Percentiles rank a stretch among this genome's conserved stretches.
Evolutionary conservation across 30 jellyfish, hydroid and myxozoan genomes (phyloP).

Genomic region (Aurelia aurita complex sp. Pacific): DNA sequence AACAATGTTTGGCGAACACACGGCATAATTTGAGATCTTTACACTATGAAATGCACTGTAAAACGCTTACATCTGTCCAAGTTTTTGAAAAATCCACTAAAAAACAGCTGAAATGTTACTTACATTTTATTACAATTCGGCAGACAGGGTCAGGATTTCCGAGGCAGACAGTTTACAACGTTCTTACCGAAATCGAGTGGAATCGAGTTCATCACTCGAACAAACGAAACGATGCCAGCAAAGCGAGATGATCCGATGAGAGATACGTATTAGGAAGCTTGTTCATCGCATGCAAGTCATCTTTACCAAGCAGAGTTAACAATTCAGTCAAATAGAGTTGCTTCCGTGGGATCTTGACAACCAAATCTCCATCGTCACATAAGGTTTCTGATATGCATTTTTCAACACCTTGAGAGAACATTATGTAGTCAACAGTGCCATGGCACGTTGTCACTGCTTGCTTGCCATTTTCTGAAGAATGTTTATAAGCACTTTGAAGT

Average conservation of each 20-base stretch:
- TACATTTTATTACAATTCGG: too few species aligned
- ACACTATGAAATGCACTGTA: too few species aligned
- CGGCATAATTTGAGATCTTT: too few species aligned
- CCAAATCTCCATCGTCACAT: constrained; percentile 8
- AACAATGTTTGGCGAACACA: too few species aligned
- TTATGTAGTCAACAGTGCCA: constrained; percentile 91
- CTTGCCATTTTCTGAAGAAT: constrained; percentile 44
- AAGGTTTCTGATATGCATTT: not conserved
- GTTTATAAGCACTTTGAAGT: constrained; percentile 76
- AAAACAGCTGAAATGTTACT: too few species aligned
- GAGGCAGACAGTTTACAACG: too few species aligned
- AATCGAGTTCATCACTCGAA: too few species aligned
- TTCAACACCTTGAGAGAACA: constrained; percentile 63
- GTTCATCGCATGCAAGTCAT: constrained; percentile 58
- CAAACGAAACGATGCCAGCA: constrained; percentile 69
- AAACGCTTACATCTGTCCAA: too few species aligned
- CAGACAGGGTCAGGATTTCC: too few species aligned
- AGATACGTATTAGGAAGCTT: constrained; percentile 69
- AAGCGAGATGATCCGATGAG: constrained; percentile 93
- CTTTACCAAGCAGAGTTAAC: constrained; percentile 42
- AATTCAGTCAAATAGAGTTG: constrained; percentile 73
- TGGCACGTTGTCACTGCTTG: constrained; percentile 86
- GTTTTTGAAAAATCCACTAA: too few species aligned
- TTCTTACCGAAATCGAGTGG: too few species aligned
- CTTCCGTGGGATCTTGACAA: constrained; percentile 10